Conservation (phyloP, 2,888 invertebrate genomes). For the Machimus atricapillus region DNA sequence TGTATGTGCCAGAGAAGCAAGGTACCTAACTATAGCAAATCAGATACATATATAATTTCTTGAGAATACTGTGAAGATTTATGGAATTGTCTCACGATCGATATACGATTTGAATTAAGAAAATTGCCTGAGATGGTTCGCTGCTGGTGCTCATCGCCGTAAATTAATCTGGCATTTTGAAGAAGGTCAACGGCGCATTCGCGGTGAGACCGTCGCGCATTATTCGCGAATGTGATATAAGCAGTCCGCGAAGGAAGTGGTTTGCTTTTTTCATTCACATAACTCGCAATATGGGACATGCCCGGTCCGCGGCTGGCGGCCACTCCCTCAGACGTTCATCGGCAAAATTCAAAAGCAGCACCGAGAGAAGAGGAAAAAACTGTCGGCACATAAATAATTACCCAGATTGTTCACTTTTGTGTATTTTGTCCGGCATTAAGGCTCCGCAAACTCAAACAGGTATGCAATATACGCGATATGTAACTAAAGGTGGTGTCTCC, state of each 20-base stretch:
- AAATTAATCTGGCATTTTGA: neutral
- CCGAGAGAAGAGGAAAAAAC: conserved; percentile 8
- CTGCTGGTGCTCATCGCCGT: neutral
- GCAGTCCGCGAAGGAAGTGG: neutral
- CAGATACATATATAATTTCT: neutral
- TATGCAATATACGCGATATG: neutral
- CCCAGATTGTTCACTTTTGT: conserved; percentile 29
- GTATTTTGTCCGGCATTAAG: conserved; percentile 12
- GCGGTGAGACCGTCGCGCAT: neutral
- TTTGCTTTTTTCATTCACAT: neutral
- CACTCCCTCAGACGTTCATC: conserved; percentile 9
- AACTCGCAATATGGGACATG: neutral
- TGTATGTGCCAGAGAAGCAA: no score
- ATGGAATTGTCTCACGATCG: neutral
- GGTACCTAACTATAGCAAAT: neutral
- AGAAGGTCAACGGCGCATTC: neutral
- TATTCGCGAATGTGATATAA: neutral
- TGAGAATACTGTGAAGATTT: neutral
- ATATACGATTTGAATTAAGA: neutral
- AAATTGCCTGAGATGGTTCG: neutral
- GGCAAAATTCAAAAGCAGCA: conserved; percentile 6
- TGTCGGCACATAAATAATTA: conserved; percentile 32
- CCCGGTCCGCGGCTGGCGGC: neutral
- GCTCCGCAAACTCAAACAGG: neutral
- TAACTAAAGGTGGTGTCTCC: neutral